Evolutionary conservation across 2,888 invertebrate genomes (phyloP), one percentile per base, ranked within the genome.

Genomic region (Caenorhabditis japonica): DNA sequence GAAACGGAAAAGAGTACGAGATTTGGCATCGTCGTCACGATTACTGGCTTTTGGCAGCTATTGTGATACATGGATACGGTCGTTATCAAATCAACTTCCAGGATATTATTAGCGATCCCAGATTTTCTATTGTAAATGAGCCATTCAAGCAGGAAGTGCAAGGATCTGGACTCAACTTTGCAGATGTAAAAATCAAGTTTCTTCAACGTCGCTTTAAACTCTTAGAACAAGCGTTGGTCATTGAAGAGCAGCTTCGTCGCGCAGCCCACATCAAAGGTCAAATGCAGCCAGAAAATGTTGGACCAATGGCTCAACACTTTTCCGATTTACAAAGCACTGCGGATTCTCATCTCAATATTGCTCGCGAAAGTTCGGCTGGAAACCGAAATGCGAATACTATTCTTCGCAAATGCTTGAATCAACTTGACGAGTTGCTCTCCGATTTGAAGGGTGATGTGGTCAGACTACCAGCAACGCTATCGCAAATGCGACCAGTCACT

Each of bases 391-490:
- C 97, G 4, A 97, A 97, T 89, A 97, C 97, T 27, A 97, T 99
- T 13, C 90, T 99, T 78, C 97, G 99, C 88, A 99, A 99, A 92
- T 95, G n/a, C 1, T 49, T 99, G 88, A 97, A 96, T 90, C 97
- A 99, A 89, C 90, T 99, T 88, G 99, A 99, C 89, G 97, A 99
- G 90, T 90, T 99, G 81, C 90, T 99, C 77, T 95, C 95, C 25
- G 99, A 99, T 89, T 99, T 99, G 97, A 99, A 99, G 90, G 95
- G 95, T 59, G 97, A 99, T 89, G 97, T 97, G 89, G 94, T 95
- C 33, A 92, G 97, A 61, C 91, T 99, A 87, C 99, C 99, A 30
- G 96, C 97, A 38, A 97, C 97, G 1, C 90, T 99, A 87, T 95
- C 97, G 43, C 92, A 97, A 85, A 95, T 99, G 88, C 95, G 97